A percentile compares a stretch with the other conserved stretches of the same genome.
Evolutionary conservation across 2,113 vertebrate genomes (phyloP).

Genomic region (Varanus komodoensis): DNA sequence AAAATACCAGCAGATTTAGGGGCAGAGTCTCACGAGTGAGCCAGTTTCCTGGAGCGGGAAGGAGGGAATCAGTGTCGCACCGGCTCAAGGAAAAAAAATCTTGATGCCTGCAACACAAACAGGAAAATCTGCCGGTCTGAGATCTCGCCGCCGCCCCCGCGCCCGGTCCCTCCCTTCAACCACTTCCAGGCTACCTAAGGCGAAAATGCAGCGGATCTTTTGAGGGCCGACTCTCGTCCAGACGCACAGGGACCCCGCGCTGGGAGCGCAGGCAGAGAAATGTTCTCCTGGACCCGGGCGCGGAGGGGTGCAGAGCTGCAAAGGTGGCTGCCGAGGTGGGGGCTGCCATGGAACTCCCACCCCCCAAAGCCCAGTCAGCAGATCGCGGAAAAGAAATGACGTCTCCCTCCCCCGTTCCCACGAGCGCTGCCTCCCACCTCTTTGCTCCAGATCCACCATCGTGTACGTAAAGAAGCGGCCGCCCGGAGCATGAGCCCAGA

Average conservation of each 20-base stretch:
- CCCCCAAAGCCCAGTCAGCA: not conserved
- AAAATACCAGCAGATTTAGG: not conserved
- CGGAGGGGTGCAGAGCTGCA: too few relatives aligned
- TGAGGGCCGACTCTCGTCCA: not conserved
- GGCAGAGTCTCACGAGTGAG: not conserved
- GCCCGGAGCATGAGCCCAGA: not conserved
- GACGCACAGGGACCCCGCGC: too few relatives aligned
- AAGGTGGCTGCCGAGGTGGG: not conserved
- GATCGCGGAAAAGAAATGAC: not conserved
- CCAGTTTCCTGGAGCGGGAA: not conserved
- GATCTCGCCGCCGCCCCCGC: not conserved
- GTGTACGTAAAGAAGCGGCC: not conserved
- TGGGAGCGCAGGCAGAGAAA: not conserved
- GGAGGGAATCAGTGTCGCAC: not conserved
- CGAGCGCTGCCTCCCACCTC: not conserved
- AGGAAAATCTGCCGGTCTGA: not conserved
- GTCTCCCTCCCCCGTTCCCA: not conserved
- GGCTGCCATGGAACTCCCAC: not conserved
- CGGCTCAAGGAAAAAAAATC: too few relatives aligned
- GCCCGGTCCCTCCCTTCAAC: not conserved
- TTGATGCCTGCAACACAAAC: not conserved
- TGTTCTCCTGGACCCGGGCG: too few relatives aligned
- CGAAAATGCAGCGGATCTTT: not conserved
- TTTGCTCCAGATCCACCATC: not conserved
- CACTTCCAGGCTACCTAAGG: not conserved